A percentile compares a stretch with the other conserved stretches of the same genome.
phyloP scores from a whole-genome alignment of 2,797 vertebrate genomes.

The Hirundo rustica region DNA sequence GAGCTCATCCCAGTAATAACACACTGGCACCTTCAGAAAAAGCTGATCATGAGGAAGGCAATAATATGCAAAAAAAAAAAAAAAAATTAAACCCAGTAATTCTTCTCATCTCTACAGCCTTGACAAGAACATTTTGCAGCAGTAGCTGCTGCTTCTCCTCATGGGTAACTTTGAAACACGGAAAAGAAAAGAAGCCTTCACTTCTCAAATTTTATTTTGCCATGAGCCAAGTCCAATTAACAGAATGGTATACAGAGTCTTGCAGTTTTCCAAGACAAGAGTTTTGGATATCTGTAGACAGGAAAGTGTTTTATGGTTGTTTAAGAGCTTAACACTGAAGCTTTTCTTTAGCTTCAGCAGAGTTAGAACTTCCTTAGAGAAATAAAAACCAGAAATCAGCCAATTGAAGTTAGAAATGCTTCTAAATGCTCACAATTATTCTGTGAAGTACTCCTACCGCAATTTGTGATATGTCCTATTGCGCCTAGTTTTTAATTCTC shows the following conservation, averaged over 20 bases:
- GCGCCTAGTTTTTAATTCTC: neutral
- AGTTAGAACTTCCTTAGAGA: neutral
- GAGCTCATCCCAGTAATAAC: neutral
- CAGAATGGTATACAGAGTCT: neutral
- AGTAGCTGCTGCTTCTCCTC: neutral
- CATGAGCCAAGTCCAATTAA: neutral
- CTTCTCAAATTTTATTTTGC: neutral
- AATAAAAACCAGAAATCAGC: neutral
- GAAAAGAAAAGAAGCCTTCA: neutral
- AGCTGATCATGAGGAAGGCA: accelerated
- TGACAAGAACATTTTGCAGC: neutral
- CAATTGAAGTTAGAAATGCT: neutral
- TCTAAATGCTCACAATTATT: neutral
- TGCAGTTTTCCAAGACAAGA: neutral
- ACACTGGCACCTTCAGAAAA: neutral
- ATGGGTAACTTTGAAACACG: neutral
- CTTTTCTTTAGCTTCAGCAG: neutral
- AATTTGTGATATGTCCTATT: neutral
- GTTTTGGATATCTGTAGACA: neutral
- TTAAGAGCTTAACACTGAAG: neutral
- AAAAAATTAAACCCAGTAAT: neutral
- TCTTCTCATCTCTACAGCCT: neutral
- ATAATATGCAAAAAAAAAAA: neutral
- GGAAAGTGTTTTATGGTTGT: neutral
- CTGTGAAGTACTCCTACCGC: neutral